A percentile compares a stretch with the other conserved stretches of the same genome.
Evolutionary conservation across 1,140 invertebrate species (phyloP).

Genomic region (Sminthurinus signatus): DNA sequence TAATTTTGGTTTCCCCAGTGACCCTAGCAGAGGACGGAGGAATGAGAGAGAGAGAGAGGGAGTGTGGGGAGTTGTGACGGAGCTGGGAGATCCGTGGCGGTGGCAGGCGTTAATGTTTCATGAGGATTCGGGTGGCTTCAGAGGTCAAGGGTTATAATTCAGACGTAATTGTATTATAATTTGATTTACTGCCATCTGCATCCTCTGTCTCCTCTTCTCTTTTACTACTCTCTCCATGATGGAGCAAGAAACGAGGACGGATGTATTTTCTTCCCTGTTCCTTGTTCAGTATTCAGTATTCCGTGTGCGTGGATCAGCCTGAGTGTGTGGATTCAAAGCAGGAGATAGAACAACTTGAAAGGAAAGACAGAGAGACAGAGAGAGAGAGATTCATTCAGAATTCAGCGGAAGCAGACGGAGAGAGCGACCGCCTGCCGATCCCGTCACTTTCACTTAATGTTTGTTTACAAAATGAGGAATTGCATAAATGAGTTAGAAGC

Average conservation of each 20-base stretch:
- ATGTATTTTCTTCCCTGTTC: neutral
- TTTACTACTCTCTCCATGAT: neutral
- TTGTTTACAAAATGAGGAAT: neutral
- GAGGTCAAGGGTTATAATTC: constrained; percentile 33
- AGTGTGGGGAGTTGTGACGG: constrained; percentile 10
- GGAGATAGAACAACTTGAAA: too few species aligned
- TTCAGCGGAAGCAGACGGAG: too few species aligned
- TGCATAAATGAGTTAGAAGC: too few species aligned
- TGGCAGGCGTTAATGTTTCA: constrained; percentile 15
- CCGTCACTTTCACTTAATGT: constrained; percentile 1
- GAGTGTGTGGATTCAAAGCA: neutral
- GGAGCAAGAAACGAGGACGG: too few species aligned
- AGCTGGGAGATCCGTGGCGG: too few species aligned
- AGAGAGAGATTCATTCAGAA: too few species aligned
- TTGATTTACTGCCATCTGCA: constrained; percentile 23
- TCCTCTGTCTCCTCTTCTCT: neutral
- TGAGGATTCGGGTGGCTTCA: neutral
- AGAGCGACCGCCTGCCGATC: neutral
- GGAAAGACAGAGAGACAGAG: too few species aligned
- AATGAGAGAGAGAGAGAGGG: neutral
- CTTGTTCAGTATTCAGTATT: neutral
- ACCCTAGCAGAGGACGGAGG: neutral
- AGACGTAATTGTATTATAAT: constrained; percentile 36
- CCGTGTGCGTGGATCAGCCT: neutral
- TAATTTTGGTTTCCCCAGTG: neutral